phyloP scores from a whole-genome alignment of 2,888 invertebrate genomes.

The Drosophila conformis region DNA sequence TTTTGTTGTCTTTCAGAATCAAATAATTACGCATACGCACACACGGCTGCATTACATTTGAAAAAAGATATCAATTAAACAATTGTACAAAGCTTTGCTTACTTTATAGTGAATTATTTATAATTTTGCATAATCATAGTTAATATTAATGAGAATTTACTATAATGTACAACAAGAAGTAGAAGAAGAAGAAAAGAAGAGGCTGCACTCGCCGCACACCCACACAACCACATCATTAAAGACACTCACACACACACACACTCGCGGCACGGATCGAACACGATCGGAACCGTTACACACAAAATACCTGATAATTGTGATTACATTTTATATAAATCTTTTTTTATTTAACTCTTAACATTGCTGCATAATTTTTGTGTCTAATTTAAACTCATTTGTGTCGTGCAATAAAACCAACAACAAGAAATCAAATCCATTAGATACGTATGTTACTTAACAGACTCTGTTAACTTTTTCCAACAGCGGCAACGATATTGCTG shows the following conservation, averaged over 20 bases:
- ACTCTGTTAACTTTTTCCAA: constrained; percentile 39
- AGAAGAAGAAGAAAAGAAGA: constrained; percentile 20
- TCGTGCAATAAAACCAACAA: constrained; percentile 63
- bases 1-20: constrained; percentile 71
- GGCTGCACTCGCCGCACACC: constrained; percentile 64
- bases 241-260: constrained; percentile 19
- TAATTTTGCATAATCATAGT: constrained; percentile 55
- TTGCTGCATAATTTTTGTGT: constrained; percentile 40
- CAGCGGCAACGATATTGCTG: constrained; percentile 62
- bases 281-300: constrained; percentile 47
- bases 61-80: constrained; percentile 45
- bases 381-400: constrained; percentile 66
- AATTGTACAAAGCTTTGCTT: constrained; percentile 71
- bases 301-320: constrained; percentile 75
- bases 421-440: constrained; percentile 17
- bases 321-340: constrained; percentile 47
- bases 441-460: constrained; percentile 41
- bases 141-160: constrained; percentile 48
- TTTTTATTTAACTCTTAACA: constrained; percentile 51
- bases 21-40: constrained; percentile 62
- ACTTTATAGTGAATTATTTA: constrained; percentile 65
- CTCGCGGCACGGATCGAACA: constrained; percentile 22
- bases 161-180: constrained; percentile 26
- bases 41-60: constrained; percentile 57
- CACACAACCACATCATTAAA: constrained; percentile 23